Base-by-base conservation (phyloP, 1,140 invertebrate species). In the Drosophila quadrilineata region DNA sequence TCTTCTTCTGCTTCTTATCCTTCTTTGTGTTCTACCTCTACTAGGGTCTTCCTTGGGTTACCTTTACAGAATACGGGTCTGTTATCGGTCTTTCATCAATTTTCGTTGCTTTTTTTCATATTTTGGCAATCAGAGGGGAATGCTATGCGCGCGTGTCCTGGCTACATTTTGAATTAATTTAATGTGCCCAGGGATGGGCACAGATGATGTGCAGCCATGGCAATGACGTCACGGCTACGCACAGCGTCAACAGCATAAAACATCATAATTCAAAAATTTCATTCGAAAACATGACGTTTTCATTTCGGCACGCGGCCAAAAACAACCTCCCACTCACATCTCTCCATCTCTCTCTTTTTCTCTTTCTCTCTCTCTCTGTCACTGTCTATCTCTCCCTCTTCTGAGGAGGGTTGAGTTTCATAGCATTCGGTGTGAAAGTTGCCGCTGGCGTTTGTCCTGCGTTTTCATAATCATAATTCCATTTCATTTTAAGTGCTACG, bases 251-350 rank as follows among this genome's bases (percentile, higher is more conserved):
- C 64, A 71, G 57, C n/a, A n/a, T n/a, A 56, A 70, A 80, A 80
- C 76, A 80, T 76, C 77, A 84, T 85, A 84, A 84, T 84, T 84
- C 77, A 84, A 85, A 84, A 84, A 85, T 70, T 79, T 85, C 73
- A 84, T 84, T 85, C 79, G 66, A 84, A 84, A 84, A 85, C 77
- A 84, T 84, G 77, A 84, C 77, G 79, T 85, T 84, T 84, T 84
- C 79, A 85, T 82, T 82, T 82, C 74, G 77, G 77, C 77, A 85
- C 77, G 77, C 77, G 79, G 54, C 50, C 40, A 49, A 26, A 14
- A 2, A 16, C 3, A 14, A 49, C 31, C 6, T 41, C 45, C 22
- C 12, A 22, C 6, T 21, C 19, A n/a, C n/a, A n/a, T n/a, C 8
- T 2, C n/a, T 0, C 3, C 3, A n/a, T 9, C 21, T 2, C 19